These are phyloP conservation scores for Leistus spinibarbis DNA, from an alignment of 2,888 invertebrate genomes.

Conservation along the genomic window DNA sequence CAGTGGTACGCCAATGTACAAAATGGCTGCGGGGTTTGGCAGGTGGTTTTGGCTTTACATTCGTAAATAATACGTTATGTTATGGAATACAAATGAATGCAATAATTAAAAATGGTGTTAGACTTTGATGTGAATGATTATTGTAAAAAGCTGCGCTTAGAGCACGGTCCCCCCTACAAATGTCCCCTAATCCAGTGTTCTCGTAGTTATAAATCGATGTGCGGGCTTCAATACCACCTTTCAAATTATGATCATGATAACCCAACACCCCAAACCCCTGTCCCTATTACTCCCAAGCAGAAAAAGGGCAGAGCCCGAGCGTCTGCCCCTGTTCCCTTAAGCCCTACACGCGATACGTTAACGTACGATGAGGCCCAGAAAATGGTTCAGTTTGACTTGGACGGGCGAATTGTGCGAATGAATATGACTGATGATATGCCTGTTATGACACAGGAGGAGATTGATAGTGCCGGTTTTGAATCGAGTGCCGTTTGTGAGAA, in stretches of 20 bases:
- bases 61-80: not conserved
- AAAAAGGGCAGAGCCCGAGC: constrained; percentile 62
- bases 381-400: constrained; percentile 86
- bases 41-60: constrained; percentile 16
- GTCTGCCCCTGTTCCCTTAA: constrained; percentile 54
- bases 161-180: constrained; percentile 82
- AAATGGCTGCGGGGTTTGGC: no score
- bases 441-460: constrained; percentile 71
- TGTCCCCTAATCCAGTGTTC: constrained; percentile 87
- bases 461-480: constrained; percentile 37
- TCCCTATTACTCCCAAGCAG: constrained; percentile 62
- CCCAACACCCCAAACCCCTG: constrained; percentile 68
- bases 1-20: not conserved
- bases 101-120: constrained; percentile 66
- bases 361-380: constrained; percentile 85
- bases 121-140: constrained; percentile 88
- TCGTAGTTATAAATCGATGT: constrained; percentile 84
- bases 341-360: constrained; percentile 70
- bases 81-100: not conserved
- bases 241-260: constrained; percentile 86
- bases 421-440: constrained; percentile 69
- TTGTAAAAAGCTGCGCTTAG: constrained; percentile 80
- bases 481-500: constrained; percentile 48
- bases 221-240: constrained; percentile 85
- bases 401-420: constrained; percentile 64